These are phyloP conservation scores for Ceratosolen fusciceps DNA, from an alignment of 1,140 invertebrate genomes.

Conservation along the genomic window DNA sequence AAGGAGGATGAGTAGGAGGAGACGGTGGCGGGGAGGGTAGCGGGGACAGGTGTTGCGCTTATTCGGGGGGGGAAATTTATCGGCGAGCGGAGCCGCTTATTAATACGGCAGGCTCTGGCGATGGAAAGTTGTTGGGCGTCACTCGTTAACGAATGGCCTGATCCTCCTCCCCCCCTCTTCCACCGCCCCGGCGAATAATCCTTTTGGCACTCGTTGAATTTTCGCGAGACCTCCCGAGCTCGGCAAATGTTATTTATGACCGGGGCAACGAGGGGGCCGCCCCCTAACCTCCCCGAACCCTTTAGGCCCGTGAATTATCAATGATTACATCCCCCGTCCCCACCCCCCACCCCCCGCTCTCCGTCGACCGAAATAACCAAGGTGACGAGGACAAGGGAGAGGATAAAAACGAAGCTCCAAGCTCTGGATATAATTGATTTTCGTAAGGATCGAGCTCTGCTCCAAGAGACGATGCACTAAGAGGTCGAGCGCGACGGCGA, in stretches of 20 bases:
- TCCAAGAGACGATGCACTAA: no score
- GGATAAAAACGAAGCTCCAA: no score
- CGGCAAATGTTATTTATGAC: slow-evolving; percentile 40
- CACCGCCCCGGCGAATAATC: slow-evolving; percentile 38
- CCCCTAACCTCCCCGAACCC: slow-evolving; percentile 44
- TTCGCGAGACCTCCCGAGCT: slow-evolving; percentile 18
- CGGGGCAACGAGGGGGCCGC: slow-evolving; percentile 34
- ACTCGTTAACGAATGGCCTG: slow-evolving; percentile 24
- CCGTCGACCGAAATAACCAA: slow-evolving; percentile 30
- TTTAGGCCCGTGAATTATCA: slow-evolving; percentile 36
- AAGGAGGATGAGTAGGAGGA: no score
- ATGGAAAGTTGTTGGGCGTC: neutral
- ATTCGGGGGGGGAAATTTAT: slow-evolving; percentile 16
- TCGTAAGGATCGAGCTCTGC: no score
- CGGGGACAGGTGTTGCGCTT: slow-evolving; percentile 35
- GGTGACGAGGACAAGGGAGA: neutral
- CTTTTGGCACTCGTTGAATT: slow-evolving; percentile 48
- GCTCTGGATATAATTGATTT: no score
- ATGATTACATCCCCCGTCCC: no score
- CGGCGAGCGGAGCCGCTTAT: neutral
- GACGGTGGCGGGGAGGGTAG: no score
- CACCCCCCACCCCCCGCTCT: no score
- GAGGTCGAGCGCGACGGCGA: no score
- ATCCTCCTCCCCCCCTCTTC: no score
- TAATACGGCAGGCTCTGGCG: neutral